Evolutionary conservation across 2,888 invertebrate genomes (phyloP).

Genomic region (Blastobasis adustella): DNA sequence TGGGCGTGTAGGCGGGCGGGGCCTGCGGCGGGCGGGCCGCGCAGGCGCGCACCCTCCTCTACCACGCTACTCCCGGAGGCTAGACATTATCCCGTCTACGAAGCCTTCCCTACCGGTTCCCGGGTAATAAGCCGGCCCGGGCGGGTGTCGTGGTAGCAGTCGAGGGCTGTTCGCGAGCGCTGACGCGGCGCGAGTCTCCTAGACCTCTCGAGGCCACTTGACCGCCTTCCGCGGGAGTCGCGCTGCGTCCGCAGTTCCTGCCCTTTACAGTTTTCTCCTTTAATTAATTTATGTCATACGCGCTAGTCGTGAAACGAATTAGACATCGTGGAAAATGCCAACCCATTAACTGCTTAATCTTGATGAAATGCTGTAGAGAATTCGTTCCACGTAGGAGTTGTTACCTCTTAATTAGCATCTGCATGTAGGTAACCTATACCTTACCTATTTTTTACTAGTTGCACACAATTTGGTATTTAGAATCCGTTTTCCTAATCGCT

Average conservation of each 20-base stretch:
- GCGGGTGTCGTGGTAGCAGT: conserved; percentile 20
- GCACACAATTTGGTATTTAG: neutral
- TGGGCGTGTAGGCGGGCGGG: conserved; percentile 65
- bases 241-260: conserved; percentile 46
- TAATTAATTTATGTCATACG: neutral
- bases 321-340: neutral
- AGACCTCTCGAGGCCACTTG: conserved; percentile 57
- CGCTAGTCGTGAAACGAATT: neutral
- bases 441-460: neutral
- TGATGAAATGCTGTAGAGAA: conserved; percentile 6
- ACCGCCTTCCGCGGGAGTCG: conserved; percentile 56
- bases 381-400: neutral
- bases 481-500: neutral
- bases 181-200: conserved; percentile 44
- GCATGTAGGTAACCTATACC: neutral
- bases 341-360: neutral
- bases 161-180: conserved; percentile 48
- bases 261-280: conserved; percentile 9
- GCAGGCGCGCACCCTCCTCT: conserved; percentile 55
- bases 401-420: conserved; percentile 3
- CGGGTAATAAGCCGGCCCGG: too few species aligned
- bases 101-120: too few species aligned
- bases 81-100: conserved; percentile 19
- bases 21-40: conserved; percentile 55
- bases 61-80: conserved; percentile 32